Evolutionary conservation across 2,888 invertebrate genomes (phyloP), one percentile per base, ranked within the genome.

Genomic region (Ditula angustiorana): DNA sequence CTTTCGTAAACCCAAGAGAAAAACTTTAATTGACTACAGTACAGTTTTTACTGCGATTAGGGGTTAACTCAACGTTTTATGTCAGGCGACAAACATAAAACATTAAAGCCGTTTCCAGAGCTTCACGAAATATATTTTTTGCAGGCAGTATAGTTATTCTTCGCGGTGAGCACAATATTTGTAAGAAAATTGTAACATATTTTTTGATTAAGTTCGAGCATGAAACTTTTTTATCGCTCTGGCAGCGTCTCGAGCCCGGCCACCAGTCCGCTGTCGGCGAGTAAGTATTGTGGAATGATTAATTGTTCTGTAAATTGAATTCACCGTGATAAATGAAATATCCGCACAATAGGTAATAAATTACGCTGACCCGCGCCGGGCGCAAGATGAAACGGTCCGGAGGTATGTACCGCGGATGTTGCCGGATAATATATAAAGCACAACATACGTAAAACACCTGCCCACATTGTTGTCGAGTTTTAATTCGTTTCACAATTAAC

Each of bases 261-360:
- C 78, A 81, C 83, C 85, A 80, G 86, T 77, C 86, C 88, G 87
- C 87, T 86, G 88, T 88, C 89, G 86, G 85, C 89, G 83, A 90
- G 87, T 87, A 88, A 88, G 91, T 90, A 90, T 90, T 89, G 86
- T 87, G 82, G 86, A 90, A 92, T 92, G 92, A 92, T 90, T 91
- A 92, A 92, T 92, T 90, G 91, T 90, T 88, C 87, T 89, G 87
- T 89, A 90, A 91, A 92, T 92, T 92, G 90, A 92, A 91, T 90
- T 91, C 92, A 90, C 88, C 89, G 89, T 91, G 92, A 92, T 92
- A 90, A 92, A 92, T 92, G 91, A 92, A 91, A 91, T 91, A 90
- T 90, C 86, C 88, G 82, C 88, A 92, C 92, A 92, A 92, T 91
- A 92, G 92, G 90, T 92, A 90, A 92, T 91, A 92, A 92, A 92